phyloP scores from a whole-genome alignment of 2,888 invertebrate species.

The Plemyria rubiginata region DNA sequence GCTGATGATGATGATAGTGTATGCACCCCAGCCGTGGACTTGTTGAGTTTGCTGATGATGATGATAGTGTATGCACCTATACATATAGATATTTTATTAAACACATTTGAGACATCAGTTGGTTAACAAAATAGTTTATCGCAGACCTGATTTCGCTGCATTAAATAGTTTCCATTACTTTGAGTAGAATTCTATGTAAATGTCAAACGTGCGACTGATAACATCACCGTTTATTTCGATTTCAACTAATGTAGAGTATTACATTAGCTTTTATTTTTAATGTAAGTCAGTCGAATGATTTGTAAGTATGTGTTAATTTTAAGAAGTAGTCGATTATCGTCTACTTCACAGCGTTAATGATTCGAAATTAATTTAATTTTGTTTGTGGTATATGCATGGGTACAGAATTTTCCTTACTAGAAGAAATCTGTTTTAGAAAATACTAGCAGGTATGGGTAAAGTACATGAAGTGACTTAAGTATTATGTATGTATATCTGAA shows the following conservation, averaged over 20 bases:
- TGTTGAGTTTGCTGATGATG: too few relatives aligned
- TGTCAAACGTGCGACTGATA: constrained; percentile 79
- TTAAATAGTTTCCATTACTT: constrained; percentile 82
- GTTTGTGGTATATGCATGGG: too few relatives aligned
- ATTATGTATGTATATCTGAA: too few relatives aligned
- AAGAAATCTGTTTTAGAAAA: too few relatives aligned
- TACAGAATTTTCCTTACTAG: too few relatives aligned
- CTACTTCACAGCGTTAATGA: not conserved
- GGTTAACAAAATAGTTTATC: constrained; percentile 30
- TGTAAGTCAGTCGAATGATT: constrained; percentile 51
- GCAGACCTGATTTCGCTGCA: constrained; percentile 67
- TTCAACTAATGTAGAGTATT: constrained; percentile 57
- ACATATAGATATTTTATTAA: not conserved
- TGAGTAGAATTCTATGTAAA: constrained; percentile 83
- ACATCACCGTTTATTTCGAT: constrained; percentile 77
- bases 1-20: too few relatives aligned
- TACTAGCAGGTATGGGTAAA: too few relatives aligned
- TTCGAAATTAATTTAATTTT: too few relatives aligned
- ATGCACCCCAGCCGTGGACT: too few relatives aligned
- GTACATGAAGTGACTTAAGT: too few relatives aligned
- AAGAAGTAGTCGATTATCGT: constrained; percentile 7
- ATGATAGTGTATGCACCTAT: too few relatives aligned
- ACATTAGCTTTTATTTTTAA: constrained; percentile 61
- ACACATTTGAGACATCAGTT: constrained; percentile 46
- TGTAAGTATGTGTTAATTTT: constrained; percentile 44